Evolutionary conservation across 2,888 invertebrate genomes (phyloP), one percentile per base, ranked within the genome.

Genomic region (Mechanitis messenoides): DNA sequence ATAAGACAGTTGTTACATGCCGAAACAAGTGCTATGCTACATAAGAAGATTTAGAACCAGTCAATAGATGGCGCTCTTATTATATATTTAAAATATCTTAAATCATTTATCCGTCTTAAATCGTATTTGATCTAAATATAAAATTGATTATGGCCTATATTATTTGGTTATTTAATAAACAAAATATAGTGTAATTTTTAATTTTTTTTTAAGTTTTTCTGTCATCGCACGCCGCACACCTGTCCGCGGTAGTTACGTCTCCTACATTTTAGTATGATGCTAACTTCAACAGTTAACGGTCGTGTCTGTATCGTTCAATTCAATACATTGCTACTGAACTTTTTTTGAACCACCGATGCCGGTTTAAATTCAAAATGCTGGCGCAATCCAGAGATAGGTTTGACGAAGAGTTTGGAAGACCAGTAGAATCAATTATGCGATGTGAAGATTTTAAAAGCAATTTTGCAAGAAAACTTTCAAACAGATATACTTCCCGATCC

Each of bases 391-490:
- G 72, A 67, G 75, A 81, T 74, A 68, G 56, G 72, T 72, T 56
- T 53, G 83, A 79, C 62, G 83, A 83, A 58, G 86, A 82, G 74
- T 88, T 87, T 68, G 80, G 79, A 65, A 80, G 76, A 69, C 85
- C 90, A 55, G 87, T 89, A 58, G 89, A 90, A 76, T 84, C 87
- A 28, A 87, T 90, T 66, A 90, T 90, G 89, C 80, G 81, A 71
- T 88, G 87, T 72, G 87, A 88, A 68, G 87, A 90, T 71, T 90
- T 90, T 69, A 90, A 90, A 68, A 90, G 89, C 68, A 89, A 88
- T 73, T 90, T 90, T 66, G 89, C 89, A 1, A 82, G 89, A 71
- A 85, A 81, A 68, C 80, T 90, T 59, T 90, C 89, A n/a, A 85
- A 87, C 71, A 79, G 89, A 60, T 89, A 85, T 69, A 82, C 74